A percentile compares a stretch with the other conserved stretches of the same genome.
These are phyloP conservation scores for Caenorhabditis becei DNA, from an alignment of 2,888 invertebrate species.

Conservation along the genomic window DNA sequence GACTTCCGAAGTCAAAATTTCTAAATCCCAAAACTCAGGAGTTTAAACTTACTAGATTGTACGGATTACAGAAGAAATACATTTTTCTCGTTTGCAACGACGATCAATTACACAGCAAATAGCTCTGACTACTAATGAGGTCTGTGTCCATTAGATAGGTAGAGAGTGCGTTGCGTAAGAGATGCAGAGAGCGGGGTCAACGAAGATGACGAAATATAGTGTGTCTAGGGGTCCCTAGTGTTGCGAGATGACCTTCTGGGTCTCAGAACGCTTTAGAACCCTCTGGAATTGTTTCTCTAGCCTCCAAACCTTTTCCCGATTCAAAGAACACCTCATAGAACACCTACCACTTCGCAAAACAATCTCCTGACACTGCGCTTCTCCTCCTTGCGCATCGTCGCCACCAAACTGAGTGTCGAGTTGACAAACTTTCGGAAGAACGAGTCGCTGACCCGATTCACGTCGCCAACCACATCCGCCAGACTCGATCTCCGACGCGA, in stretches of 20 bases:
- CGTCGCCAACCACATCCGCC: slow-evolving; percentile 35
- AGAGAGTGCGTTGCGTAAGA: neutral
- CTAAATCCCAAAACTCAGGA: too few species aligned
- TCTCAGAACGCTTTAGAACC: too few species aligned
- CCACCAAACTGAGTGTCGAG: slow-evolving; percentile 30
- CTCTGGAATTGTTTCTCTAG: too few species aligned
- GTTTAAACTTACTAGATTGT: neutral
- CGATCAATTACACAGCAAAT: neutral
- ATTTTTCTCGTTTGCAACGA: neutral
- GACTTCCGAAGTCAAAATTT: too few species aligned
- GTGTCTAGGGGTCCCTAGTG: neutral
- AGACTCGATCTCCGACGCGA: slow-evolving; percentile 30
- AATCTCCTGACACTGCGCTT: slow-evolving; percentile 39
- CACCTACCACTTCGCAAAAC: slow-evolving; percentile 49
- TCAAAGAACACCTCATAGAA: too few species aligned
- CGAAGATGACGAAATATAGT: slow-evolving; percentile 25
- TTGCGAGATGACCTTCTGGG: neutral
- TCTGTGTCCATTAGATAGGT: too few species aligned
- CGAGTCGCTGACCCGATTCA: slow-evolving; percentile 41
- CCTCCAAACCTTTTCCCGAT: too few species aligned
- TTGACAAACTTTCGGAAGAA: slow-evolving; percentile 52
- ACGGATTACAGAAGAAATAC: slow-evolving; percentile 2
- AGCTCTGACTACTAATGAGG: slow-evolving; percentile 15
- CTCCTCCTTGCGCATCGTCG: slow-evolving; percentile 36
- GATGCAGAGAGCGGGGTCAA: neutral